Evolutionary conservation across 2,113 vertebrate species (phyloP).

Genomic region (Arenaria interpres): DNA sequence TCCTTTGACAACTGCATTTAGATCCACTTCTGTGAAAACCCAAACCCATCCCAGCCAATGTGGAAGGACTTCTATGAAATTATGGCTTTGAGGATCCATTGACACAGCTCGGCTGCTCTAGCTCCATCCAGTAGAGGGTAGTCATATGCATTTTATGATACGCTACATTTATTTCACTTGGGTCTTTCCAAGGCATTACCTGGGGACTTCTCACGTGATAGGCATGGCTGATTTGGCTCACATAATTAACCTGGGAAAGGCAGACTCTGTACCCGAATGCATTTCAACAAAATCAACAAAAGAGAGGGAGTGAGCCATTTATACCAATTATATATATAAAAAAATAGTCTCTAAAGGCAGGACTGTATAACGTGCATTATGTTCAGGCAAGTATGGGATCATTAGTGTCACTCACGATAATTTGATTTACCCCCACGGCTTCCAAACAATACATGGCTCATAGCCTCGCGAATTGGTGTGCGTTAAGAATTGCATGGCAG

Average conservation of each 20-base stretch:
- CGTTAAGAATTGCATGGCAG: not conserved
- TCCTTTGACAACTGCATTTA: not conserved
- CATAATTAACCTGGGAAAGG: constrained; percentile 32
- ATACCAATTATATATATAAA: constrained; percentile 8
- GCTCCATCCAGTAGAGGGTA: constrained; percentile 9
- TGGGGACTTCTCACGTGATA: not conserved
- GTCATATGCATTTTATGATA: not conserved
- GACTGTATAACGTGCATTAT: constrained; percentile 4
- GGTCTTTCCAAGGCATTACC: not conserved
- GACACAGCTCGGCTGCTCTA: not conserved
- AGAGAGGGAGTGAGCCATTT: not conserved
- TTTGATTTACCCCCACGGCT: constrained; percentile 48
- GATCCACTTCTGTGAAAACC: not conserved
- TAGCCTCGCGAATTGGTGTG: constrained; percentile 25
- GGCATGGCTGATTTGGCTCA: not conserved
- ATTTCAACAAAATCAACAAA: constrained; percentile 50
- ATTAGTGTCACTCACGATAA: constrained; percentile 53
- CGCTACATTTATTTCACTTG: not conserved
- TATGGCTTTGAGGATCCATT: not conserved
- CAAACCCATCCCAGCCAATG: not conserved
- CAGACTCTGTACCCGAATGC: constrained; percentile 35
- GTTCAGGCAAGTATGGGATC: constrained; percentile 33
- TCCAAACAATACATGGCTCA: constrained; percentile 33
- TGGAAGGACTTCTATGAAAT: not conserved
- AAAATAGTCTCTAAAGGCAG: constrained; percentile 12